phyloP scores from a whole-genome alignment of 2,797 vertebrate genomes.

The Pelochelys cantorii region DNA sequence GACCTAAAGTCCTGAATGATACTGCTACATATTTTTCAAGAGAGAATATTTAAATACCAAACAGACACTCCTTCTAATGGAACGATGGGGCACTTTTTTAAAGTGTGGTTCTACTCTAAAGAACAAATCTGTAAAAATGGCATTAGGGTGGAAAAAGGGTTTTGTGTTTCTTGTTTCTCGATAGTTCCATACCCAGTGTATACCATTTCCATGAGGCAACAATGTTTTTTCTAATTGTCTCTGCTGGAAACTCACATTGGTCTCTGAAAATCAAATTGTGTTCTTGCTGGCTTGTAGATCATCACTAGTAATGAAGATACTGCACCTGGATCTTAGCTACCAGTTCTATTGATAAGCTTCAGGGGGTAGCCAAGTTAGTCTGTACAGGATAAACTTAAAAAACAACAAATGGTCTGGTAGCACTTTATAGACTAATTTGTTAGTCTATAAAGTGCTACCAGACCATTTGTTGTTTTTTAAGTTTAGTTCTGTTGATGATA shows the following conservation, averaged over 20 bases:
- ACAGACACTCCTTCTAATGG: neutral
- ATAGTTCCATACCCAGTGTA: neutral
- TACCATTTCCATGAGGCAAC: neutral
- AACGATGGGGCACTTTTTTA: neutral
- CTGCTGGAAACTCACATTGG: neutral
- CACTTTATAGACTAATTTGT: too few relatives aligned
- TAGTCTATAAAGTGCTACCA: too few relatives aligned
- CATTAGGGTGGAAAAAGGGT: neutral
- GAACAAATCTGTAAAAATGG: conserved; percentile 25
- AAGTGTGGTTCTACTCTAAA: conserved; percentile 4
- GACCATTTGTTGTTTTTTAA: too few relatives aligned
- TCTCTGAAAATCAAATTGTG: neutral
- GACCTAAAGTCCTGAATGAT: rapidly evolving
- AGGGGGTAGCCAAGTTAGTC: too few relatives aligned
- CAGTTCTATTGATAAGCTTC: neutral
- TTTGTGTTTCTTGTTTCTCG: neutral
- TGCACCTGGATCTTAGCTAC: neutral
- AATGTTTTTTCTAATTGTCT: neutral
- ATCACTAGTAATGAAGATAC: neutral
- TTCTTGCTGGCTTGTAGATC: neutral
- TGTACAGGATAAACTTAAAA: too few relatives aligned
- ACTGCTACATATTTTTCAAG: neutral
- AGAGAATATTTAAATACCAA: neutral
- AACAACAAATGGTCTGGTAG: too few relatives aligned
- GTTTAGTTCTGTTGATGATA: neutral